Evolutionary conservation across 2,113 vertebrate genomes (phyloP), one percentile per base, ranked within the genome.

Genomic region (Anolis sagrei): DNA sequence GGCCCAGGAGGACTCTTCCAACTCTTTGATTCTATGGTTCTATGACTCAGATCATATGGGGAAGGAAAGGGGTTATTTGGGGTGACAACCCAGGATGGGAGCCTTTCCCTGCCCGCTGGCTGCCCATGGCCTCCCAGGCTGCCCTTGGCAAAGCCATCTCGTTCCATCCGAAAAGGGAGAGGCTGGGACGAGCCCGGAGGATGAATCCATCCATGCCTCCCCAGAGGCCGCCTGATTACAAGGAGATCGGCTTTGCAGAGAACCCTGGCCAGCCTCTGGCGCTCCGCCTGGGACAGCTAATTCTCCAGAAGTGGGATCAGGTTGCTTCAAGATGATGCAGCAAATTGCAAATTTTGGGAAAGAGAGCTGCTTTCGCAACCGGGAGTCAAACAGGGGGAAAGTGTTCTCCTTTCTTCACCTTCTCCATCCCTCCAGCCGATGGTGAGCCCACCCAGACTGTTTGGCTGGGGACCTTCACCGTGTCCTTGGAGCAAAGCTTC

Each of bases 201-300:
- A 76, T 32, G 32, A 58, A 62, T 19, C 1, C 1, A 62, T 19
- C 1, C 1, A 62, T 62, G 25, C 61, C 1, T 44, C 86, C 23
- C 79, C 1, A 1, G 74, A 44, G 84, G 19, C 4, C 14, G 39
- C 39, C 44, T 74, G 51, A 86, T 81, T 34, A 54, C 13, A 39
- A 7, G 32, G 84, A 58, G 23, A 68, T 49, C 6, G 44, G 78
- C 78, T 51, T 8, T 11, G 34, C 73, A 11, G 10, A 54, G 84
- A 75, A 70, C n/a, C 32, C 77, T 44, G 16, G 70, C 77, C 84
- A 81, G 70, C 68, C 64, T 49, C 77, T 86, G 84, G 84, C 70
- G 6, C 5, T 2, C 21, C 34, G 84, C 70, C 84, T 74, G 84
- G 84, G 84, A 81, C 84, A 81, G 78, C 23, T 66, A 64, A 66